phyloP scores from a whole-genome alignment of 2,113 vertebrate species.

The Spheniscus mendiculus region DNA sequence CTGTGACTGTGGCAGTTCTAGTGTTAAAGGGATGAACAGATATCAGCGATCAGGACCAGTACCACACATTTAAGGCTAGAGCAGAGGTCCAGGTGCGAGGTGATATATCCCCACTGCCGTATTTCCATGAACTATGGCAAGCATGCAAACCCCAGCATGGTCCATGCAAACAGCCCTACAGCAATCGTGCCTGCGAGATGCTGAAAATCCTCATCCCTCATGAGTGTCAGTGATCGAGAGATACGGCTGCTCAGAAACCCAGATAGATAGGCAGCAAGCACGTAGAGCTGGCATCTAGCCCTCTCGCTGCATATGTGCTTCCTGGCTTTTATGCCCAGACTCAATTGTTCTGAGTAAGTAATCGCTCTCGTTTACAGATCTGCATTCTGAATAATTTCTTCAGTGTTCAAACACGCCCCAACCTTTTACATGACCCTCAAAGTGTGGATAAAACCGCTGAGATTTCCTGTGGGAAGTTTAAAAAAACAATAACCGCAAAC shows the following conservation, averaged over 20 bases:
- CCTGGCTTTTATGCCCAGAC: slow-evolving; percentile 11
- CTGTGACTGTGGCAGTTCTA: not conserved
- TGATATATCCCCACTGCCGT: not conserved
- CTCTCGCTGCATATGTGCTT: not conserved
- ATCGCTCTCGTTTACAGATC: not conserved
- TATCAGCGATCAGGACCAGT: not conserved
- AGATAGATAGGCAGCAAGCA: not conserved
- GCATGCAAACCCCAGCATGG: not conserved
- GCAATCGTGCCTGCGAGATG: not conserved
- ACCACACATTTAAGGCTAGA: not conserved
- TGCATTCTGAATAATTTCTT: slow-evolving; percentile 60
- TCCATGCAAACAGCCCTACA: not conserved
- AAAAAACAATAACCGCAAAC: slow-evolving; percentile 51
- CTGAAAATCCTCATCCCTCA: not conserved
- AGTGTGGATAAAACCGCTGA: not conserved
- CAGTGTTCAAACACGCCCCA: not conserved
- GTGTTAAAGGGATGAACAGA: not conserved
- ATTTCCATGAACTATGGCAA: not conserved
- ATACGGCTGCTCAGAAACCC: not conserved
- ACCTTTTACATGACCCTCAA: slow-evolving; percentile 37
- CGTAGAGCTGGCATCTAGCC: not conserved
- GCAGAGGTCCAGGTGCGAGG: not conserved
- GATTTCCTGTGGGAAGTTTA: slow-evolving; percentile 68
- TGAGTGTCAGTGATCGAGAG: not conserved
- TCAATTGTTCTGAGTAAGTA: slow-evolving; percentile 57